A percentile compares a stretch with the other conserved stretches of the same genome.
Conservation (phyloP, 2,797 vertebrate genomes). For the Chrysocyon brachyurus region DNA sequence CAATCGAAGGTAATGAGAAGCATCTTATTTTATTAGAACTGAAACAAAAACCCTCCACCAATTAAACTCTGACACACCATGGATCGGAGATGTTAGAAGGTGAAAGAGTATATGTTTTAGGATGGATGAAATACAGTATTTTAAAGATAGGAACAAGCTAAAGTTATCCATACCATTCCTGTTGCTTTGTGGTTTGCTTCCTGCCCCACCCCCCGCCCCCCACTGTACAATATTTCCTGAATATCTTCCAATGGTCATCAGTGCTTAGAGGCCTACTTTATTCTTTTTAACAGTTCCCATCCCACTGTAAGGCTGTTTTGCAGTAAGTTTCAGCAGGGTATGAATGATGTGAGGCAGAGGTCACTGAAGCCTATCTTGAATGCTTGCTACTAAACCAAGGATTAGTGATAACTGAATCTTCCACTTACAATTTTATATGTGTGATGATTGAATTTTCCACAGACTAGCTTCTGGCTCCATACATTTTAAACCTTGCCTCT, state of each 20-base stretch:
- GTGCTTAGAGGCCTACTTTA: neutral
- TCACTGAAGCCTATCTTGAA: neutral
- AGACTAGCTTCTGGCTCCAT: neutral
- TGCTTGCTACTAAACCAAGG: neutral
- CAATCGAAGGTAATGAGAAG: neutral
- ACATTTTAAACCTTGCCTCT: neutral
- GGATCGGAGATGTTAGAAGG: neutral
- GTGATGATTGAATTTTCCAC: neutral
- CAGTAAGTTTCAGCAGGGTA: neutral
- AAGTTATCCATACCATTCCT: neutral
- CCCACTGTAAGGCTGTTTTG: neutral
- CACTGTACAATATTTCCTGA: neutral
- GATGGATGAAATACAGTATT: conserved; percentile 11
- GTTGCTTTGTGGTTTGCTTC: neutral
- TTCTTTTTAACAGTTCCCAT: neutral
- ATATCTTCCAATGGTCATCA: neutral
- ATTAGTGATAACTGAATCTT: neutral
- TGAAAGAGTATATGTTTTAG: neutral
- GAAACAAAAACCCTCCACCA: neutral
- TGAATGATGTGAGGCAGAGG: neutral
- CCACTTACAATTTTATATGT: neutral
- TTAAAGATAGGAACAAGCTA: neutral
- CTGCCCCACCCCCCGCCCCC: neutral
- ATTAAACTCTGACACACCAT: neutral
- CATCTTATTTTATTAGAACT: neutral